Conservation (phyloP, 1,140 invertebrate species). For the Rhopalosiphum padi region DNA sequence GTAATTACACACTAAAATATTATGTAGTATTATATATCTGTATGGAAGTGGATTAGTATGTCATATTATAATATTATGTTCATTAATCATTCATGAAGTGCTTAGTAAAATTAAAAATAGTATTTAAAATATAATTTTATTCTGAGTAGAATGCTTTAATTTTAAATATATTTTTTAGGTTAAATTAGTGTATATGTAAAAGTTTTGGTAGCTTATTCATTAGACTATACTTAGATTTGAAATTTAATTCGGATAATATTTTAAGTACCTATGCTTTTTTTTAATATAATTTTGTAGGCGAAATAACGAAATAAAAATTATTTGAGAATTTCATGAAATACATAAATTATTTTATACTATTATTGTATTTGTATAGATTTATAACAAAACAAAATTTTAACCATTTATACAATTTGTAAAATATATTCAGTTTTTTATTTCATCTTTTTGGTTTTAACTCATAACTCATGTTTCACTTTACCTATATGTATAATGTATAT, state of each 20-base stretch:
- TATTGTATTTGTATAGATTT: too few species aligned
- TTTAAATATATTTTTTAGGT: not conserved
- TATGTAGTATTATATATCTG: not conserved
- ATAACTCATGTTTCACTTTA: too few species aligned
- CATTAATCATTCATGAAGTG: not conserved
- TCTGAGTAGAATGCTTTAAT: not conserved
- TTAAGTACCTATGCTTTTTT: too few species aligned
- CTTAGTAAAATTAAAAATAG: conserved; percentile 9
- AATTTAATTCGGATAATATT: not conserved
- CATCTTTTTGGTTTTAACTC: not conserved
- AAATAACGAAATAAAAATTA: not conserved
- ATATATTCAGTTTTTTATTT: not conserved
- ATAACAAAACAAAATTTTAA: too few species aligned
- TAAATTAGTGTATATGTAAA: not conserved
- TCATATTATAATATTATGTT: not conserved
- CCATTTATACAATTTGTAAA: too few species aligned
- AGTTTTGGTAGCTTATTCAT: not conserved
- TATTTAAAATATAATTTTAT: not conserved
- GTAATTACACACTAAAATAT: not conserved
- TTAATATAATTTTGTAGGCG: too few species aligned
- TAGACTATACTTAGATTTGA: not conserved
- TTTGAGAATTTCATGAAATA: not conserved
- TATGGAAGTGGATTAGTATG: not conserved
- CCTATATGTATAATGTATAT: too few species aligned
- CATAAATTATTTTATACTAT: too few species aligned